Conservation (phyloP, 2,888 invertebrate species). For the Amblyjoppa fuscipennis region DNA sequence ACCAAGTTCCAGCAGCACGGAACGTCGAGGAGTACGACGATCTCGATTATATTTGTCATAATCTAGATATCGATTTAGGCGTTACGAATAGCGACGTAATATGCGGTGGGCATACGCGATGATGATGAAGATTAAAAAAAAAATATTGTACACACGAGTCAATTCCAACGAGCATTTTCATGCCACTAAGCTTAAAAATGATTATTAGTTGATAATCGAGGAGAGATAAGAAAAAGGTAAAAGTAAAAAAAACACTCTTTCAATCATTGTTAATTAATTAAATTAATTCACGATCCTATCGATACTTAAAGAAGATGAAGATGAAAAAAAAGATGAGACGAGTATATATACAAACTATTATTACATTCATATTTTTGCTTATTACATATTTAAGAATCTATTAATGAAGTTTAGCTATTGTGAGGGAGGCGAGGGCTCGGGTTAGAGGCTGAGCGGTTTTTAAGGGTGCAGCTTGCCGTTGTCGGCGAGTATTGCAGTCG, state of each 20-base stretch:
- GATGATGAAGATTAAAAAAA: constrained; percentile 41
- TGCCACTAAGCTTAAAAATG: constrained; percentile 84
- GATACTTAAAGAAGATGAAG: constrained; percentile 80
- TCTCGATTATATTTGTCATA: constrained; percentile 68
- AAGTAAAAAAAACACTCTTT: constrained; percentile 77
- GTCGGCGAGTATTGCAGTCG: constrained; percentile 66
- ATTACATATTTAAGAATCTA: constrained; percentile 83
- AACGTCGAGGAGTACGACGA: constrained; percentile 68
- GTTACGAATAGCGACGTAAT: constrained; percentile 56
- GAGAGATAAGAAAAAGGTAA: constrained; percentile 60
- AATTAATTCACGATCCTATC: constrained; percentile 82
- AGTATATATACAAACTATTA: constrained; percentile 81
- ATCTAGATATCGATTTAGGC: constrained; percentile 66
- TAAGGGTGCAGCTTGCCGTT: constrained; percentile 65
- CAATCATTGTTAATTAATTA: constrained; percentile 83
- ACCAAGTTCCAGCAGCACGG: constrained; percentile 69
- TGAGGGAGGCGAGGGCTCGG: constrained; percentile 62
- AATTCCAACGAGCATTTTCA: constrained; percentile 85
- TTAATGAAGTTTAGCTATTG: constrained; percentile 79
- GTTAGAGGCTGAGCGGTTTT: constrained; percentile 67
- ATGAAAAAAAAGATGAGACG: constrained; percentile 67
- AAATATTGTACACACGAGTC: constrained; percentile 84
- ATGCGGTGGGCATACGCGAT: constrained; percentile 40
- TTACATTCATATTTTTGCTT: constrained; percentile 85
- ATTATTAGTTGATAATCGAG: constrained; percentile 78